Percentiles rank a stretch among this genome's conserved stretches.
These are phyloP conservation scores for Rallus crepitans DNA, from an alignment of 2,797 vertebrate genomes.

Conservation along the genomic window DNA sequence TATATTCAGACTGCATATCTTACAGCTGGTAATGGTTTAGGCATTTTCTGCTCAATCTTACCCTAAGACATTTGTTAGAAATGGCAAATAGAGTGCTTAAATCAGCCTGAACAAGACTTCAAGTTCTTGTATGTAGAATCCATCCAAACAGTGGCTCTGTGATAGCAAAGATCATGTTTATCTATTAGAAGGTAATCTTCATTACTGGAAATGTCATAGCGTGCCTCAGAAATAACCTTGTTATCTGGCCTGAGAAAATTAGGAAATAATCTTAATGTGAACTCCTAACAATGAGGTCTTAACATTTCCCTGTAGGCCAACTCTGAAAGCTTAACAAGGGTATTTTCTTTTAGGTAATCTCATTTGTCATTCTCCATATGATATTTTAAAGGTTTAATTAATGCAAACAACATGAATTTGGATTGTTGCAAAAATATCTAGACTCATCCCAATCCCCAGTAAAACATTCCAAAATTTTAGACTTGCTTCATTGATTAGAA, in stretches of 20 bases:
- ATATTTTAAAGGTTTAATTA: background rate
- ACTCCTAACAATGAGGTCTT: background rate
- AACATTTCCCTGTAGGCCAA: background rate
- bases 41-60: background rate
- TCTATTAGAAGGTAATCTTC: background rate
- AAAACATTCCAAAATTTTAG: background rate
- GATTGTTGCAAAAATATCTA: background rate
- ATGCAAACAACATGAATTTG: background rate
- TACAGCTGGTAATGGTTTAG: background rate
- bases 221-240: background rate
- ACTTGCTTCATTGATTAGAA: background rate
- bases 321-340: background rate
- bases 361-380: background rate
- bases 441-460: background rate
- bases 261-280: background rate
- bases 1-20: background rate
- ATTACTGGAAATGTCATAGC: background rate
- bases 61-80: background rate
- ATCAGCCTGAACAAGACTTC: background rate
- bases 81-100: background rate
- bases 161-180: background rate
- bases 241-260: slow-evolving; percentile 8
- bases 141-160: background rate
- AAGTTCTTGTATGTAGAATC: background rate
- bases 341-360: background rate